These are phyloP conservation scores for Ia io DNA, from an alignment of 2,113 vertebrate genomes.

Conservation along the genomic window DNA sequence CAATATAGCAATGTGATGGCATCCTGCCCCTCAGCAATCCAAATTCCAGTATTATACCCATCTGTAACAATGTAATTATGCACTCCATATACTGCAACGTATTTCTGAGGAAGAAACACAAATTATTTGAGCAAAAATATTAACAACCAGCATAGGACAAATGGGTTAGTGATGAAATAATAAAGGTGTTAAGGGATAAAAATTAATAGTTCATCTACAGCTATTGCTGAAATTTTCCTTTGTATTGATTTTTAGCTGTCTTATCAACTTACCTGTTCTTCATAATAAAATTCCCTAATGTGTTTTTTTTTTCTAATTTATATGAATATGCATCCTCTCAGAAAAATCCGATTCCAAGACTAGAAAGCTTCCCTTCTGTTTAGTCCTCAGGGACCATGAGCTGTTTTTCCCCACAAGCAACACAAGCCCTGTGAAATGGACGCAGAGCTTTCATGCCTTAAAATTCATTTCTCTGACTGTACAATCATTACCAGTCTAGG, in stretches of 20 bases:
- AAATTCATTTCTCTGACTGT: conserved; percentile 24
- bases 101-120: background rate
- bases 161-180: background rate
- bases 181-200: background rate
- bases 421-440: background rate
- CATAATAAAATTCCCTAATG: conserved; percentile 34
- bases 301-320: conserved; percentile 35
- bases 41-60: background rate
- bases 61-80: conserved; percentile 1
- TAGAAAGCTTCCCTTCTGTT: conserved; percentile 37
- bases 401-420: background rate
- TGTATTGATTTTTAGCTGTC: conserved; percentile 9
- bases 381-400: background rate
- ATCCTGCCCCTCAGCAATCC: background rate
- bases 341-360: conserved; percentile 34
- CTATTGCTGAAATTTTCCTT: conserved; percentile 36
- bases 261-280: background rate
- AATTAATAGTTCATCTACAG: conserved; percentile 19
- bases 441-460: background rate
- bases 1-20: background rate
- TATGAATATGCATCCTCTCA: background rate
- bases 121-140: conserved; percentile 35
- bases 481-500: background rate
- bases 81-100: background rate
- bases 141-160: background rate